phyloP scores from a whole-genome alignment of 2,797 vertebrate genomes.

The Prionace glauca region DNA sequence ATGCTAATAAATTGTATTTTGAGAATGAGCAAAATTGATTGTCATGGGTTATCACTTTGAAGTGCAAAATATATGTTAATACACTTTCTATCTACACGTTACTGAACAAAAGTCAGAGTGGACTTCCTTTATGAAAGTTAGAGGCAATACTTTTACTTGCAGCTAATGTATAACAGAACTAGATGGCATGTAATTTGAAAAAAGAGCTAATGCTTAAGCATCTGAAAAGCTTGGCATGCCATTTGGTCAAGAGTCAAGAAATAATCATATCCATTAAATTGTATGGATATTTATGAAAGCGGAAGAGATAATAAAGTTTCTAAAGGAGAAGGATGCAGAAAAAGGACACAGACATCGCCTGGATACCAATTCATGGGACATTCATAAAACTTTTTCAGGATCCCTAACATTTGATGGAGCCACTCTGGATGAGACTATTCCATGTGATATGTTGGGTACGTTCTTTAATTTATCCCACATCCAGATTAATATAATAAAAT shows the following conservation, averaged over 20 bases:
- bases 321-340: neutral
- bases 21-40: neutral
- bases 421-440: neutral
- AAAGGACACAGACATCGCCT: neutral
- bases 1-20: neutral
- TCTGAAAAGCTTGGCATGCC: neutral
- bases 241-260: neutral
- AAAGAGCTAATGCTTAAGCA: neutral
- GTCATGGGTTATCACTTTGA: neutral
- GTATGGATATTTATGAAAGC: neutral
- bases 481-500: slow-evolving; percentile 16
- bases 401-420: neutral
- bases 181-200: neutral
- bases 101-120: neutral
- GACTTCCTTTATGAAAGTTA: neutral
- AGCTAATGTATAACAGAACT: neutral
- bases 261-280: neutral
- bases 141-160: neutral
- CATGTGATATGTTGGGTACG: neutral
- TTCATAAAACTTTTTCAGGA: neutral
- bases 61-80: neutral
- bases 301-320: neutral
- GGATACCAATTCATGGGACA: neutral
- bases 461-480: neutral
- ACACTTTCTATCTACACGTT: neutral